phyloP scores from a whole-genome alignment of 2,113 vertebrate genomes.

The Nettapus auritus region DNA sequence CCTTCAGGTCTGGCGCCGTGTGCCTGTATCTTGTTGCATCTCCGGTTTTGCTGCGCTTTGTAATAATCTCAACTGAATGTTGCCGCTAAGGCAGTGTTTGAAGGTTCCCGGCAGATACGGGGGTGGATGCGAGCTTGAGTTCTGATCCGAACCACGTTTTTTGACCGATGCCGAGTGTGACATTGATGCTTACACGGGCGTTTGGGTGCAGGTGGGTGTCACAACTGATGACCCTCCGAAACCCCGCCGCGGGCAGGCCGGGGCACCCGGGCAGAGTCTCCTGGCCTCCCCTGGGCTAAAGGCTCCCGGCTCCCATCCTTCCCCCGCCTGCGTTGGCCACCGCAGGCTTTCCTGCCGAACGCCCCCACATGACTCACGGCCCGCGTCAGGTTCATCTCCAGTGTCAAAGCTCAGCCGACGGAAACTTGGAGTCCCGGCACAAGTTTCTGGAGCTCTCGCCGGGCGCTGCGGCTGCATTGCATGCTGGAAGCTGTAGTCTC shows the following conservation, averaged over 20 bases:
- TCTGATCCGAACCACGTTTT: background rate
- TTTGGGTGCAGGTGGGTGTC: background rate
- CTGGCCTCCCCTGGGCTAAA: rapidly evolving
- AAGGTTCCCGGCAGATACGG: background rate
- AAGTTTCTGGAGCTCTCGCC: background rate
- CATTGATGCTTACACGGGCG: rapidly evolving
- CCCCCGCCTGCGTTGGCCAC: background rate
- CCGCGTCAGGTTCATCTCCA: slow-evolving; percentile 10
- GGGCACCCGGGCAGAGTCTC: background rate
- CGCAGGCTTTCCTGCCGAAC: slow-evolving; percentile 5
- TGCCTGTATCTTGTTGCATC: background rate
- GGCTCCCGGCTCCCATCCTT: background rate
- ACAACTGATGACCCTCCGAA: background rate
- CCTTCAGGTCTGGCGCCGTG: rapidly evolving
- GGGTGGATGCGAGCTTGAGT: background rate
- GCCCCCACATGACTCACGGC: background rate
- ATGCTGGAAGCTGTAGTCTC: slow-evolving; percentile 64
- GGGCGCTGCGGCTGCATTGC: background rate
- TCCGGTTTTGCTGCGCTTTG: background rate
- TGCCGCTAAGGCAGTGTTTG: background rate
- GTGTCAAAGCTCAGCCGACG: background rate
- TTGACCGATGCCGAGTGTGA: background rate
- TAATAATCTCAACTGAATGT: background rate
- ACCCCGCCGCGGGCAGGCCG: background rate
- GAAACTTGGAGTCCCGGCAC: background rate